Conservation (phyloP, 1,140 invertebrate genomes). For the Zaprionus nigranus region DNA sequence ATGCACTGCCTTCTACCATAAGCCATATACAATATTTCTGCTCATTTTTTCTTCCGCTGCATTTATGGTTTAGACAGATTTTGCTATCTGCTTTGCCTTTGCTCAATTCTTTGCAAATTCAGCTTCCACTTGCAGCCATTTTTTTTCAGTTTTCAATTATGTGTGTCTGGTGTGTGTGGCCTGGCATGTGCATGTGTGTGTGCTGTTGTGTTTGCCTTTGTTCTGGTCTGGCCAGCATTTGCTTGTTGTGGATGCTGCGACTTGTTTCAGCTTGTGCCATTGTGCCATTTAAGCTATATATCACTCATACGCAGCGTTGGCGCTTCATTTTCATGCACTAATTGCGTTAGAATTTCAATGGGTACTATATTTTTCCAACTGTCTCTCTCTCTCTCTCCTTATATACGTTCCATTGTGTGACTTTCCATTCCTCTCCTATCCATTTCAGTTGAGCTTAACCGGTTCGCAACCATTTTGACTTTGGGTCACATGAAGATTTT, state of each 20-base stretch:
- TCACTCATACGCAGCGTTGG: conserved; percentile 79
- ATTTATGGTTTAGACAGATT: conserved; percentile 73
- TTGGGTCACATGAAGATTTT: conserved; percentile 53
- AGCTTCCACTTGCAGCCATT: conserved; percentile 22
- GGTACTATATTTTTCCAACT: not conserved
- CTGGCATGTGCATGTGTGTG: conserved; percentile 7
- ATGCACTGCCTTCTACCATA: not conserved
- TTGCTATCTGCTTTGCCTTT: conserved; percentile 36
- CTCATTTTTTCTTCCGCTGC: conserved; percentile 16
- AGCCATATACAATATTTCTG: not conserved
- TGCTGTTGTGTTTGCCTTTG: conserved; percentile 12
- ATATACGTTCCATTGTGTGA: not conserved
- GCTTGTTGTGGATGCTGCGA: conserved; percentile 27
- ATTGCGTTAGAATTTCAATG: conserved; percentile 82
- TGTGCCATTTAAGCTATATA: conserved; percentile 77
- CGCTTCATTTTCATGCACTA: conserved; percentile 82
- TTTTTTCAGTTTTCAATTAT: conserved; percentile 72
- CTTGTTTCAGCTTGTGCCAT: conserved; percentile 39
- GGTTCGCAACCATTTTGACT: conserved; percentile 44
- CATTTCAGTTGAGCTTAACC: conserved; percentile 20
- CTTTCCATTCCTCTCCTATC: not conserved
- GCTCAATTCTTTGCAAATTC: conserved; percentile 48
- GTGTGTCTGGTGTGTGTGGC: conserved; percentile 15
- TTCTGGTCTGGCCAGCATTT: conserved; percentile 33
- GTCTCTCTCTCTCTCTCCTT: not conserved